These are phyloP conservation scores for Apocheima hispidaria DNA, from an alignment of 2,888 invertebrate genomes.

Conservation along the genomic window DNA sequence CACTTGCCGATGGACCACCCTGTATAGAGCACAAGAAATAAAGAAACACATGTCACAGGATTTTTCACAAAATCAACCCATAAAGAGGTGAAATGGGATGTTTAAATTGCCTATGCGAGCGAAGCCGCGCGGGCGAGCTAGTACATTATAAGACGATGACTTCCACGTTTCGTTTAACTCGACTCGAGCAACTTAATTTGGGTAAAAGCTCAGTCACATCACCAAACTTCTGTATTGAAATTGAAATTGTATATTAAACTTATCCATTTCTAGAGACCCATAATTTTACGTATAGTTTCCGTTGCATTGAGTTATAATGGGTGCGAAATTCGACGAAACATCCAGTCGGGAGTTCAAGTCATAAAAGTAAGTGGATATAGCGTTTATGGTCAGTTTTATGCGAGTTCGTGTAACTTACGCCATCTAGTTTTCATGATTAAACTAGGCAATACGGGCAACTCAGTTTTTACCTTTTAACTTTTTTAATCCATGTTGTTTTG, in stretches of 20 bases:
- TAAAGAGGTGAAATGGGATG: too few species aligned
- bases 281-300: constrained; percentile 32
- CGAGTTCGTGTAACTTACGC: constrained; percentile 62
- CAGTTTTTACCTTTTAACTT: constrained; percentile 37
- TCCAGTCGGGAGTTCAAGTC: constrained; percentile 59
- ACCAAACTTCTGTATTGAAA: constrained; percentile 2
- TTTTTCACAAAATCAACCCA: too few species aligned
- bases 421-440: constrained; percentile 62
- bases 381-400: constrained; percentile 74
- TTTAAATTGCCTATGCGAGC: not conserved
- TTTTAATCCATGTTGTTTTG: constrained; percentile 2
- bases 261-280: constrained; percentile 16
- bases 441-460: constrained; percentile 61
- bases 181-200: not conserved
- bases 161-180: too few species aligned
- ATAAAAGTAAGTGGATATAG: constrained; percentile 76
- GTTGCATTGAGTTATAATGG: constrained; percentile 61
- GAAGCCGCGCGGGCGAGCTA: too few species aligned
- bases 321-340: constrained; percentile 48
- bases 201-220: constrained; percentile 6
- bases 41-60: too few species aligned
- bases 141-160: too few species aligned
- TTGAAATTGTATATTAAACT: constrained; percentile 17
- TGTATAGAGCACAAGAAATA: too few species aligned
- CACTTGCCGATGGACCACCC: too few species aligned